These are phyloP conservation scores for Pseudochaenichthys georgianus DNA, from an alignment of 2,797 vertebrate species.

Conservation along the genomic window DNA sequence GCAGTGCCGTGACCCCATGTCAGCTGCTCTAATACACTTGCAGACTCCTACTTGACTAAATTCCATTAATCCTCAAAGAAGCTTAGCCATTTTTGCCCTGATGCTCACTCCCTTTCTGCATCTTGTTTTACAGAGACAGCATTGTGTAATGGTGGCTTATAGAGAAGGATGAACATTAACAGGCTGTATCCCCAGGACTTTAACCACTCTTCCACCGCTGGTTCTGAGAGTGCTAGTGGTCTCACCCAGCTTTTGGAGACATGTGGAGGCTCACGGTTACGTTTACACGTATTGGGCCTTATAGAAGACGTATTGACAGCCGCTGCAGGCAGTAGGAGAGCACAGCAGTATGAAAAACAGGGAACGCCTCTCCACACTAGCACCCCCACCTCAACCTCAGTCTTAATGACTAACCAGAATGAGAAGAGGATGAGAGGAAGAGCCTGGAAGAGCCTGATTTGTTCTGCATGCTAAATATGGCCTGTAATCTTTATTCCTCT, in stretches of 20 bases:
- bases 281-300: conserved; percentile 59
- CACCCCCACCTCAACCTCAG: conserved; percentile 50
- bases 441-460: conserved; percentile 86
- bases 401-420: conserved; percentile 87
- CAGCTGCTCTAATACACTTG: conserved; percentile 74
- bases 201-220: conserved; percentile 48
- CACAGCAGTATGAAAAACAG: conserved; percentile 69
- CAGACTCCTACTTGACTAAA: conserved; percentile 81
- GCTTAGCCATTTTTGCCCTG: conserved; percentile 79
- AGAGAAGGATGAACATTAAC: conserved; percentile 67
- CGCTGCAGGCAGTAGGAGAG: conserved; percentile 75
- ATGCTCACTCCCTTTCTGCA: conserved; percentile 71
- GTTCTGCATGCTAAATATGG: conserved; percentile 91
- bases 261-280: conserved; percentile 45
- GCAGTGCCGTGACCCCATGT: conserved; percentile 72
- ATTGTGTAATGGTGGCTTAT: conserved; percentile 81
- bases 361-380: conserved; percentile 68
- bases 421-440: conserved; percentile 83
- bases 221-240: conserved; percentile 56
- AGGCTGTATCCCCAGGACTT: conserved; percentile 63
- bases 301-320: conserved; percentile 73
- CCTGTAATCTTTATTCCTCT: conserved; percentile 85
- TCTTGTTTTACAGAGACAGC: conserved; percentile 80
- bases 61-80: conserved; percentile 84
- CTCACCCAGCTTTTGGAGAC: conserved; percentile 53